These are phyloP conservation scores for Zaprionus lachaisei DNA, from an alignment of 1,140 invertebrate species.

Conservation along the genomic window DNA sequence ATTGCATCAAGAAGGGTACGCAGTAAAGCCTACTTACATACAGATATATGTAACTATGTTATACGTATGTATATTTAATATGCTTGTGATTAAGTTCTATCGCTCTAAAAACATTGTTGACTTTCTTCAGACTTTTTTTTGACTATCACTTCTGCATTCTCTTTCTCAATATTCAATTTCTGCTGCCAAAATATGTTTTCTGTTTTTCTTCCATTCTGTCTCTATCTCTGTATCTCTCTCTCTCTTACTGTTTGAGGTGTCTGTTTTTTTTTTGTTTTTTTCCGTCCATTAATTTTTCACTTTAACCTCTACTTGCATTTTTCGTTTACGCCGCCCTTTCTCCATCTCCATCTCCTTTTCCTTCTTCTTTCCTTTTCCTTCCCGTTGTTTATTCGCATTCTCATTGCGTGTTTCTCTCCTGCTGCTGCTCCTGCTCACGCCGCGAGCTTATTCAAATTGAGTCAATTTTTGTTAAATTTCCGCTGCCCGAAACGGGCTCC, in stretches of 20 bases:
- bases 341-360: slow-evolving; percentile 39
- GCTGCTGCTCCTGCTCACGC: slow-evolving; percentile 32
- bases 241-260: background rate
- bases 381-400: slow-evolving; percentile 10
- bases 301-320: slow-evolving; percentile 43
- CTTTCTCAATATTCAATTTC: slow-evolving; percentile 3
- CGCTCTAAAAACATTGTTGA: background rate
- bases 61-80: too few species aligned
- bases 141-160: background rate
- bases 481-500: slow-evolving; percentile 40
- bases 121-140: background rate
- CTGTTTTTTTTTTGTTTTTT: slow-evolving; percentile 22
- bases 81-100: background rate
- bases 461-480: slow-evolving; percentile 82
- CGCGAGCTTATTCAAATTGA: slow-evolving; percentile 77
- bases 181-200: slow-evolving; percentile 1
- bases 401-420: slow-evolving; percentile 25
- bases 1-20: too few species aligned
- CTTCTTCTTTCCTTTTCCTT: slow-evolving; percentile 36
- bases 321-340: slow-evolving; percentile 19
- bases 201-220: background rate
- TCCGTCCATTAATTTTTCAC: slow-evolving; percentile 47
- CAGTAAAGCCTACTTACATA: too few species aligned
- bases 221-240: background rate
- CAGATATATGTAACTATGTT: too few species aligned